A percentile compares a stretch with the other conserved stretches of the same genome.
These are phyloP conservation scores for Cettia cetti DNA, from an alignment of 2,113 vertebrate species.

Conservation along the genomic window DNA sequence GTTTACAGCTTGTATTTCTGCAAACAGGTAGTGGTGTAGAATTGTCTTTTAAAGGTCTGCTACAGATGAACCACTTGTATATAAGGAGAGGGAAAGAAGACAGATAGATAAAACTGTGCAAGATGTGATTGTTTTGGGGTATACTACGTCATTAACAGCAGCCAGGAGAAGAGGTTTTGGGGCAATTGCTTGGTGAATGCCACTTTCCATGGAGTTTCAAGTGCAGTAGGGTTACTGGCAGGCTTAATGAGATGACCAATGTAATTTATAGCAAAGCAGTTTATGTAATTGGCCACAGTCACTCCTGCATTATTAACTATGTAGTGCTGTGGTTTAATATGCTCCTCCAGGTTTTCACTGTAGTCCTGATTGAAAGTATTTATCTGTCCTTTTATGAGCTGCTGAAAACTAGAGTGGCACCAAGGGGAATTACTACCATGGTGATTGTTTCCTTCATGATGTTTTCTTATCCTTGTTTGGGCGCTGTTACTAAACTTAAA, in stretches of 20 bases:
- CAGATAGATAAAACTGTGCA: not conserved
- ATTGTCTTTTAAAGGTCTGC: not conserved
- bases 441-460: not conserved
- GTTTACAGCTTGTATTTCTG: not conserved
- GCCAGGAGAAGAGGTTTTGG: not conserved
- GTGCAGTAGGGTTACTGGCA: not conserved
- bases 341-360: not conserved
- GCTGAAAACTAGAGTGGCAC: not conserved
- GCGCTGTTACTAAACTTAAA: not conserved
- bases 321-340: not conserved
- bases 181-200: not conserved
- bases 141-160: not conserved
- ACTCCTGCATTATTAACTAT: not conserved
- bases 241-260: not conserved
- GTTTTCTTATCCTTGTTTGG: not conserved
- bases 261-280: not conserved
- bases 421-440: not conserved
- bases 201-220: not conserved
- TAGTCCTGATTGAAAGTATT: not conserved
- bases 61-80: not conserved
- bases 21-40: not conserved
- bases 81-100: not conserved
- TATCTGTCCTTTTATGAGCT: not conserved
- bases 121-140: not conserved
- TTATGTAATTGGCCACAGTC: not conserved